Evolutionary conservation across 1,140 invertebrate species (phyloP).

Genomic region (Ooceraea biroi): DNA sequence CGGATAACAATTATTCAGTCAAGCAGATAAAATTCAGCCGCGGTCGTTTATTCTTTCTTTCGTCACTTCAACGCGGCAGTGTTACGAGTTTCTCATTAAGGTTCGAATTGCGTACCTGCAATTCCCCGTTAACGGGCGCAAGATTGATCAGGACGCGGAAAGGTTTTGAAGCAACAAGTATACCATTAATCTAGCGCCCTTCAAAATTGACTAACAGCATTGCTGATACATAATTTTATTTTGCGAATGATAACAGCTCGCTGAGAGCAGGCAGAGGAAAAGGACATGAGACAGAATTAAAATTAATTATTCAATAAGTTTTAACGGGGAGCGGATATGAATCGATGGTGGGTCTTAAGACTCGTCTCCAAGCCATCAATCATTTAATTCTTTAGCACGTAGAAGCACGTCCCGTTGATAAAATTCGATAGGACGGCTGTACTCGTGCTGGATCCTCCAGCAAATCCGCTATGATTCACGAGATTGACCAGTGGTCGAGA

Average conservation of each 20-base stretch:
- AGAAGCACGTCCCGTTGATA: conserved; percentile 14
- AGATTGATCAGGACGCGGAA: conserved; percentile 54
- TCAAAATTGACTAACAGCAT: conserved; percentile 40
- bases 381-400: conserved; percentile 26
- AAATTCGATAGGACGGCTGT: conserved; percentile 50
- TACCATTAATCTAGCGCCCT: conserved; percentile 52
- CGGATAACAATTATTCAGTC: conserved; percentile 35
- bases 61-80: neutral
- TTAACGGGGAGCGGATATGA: conserved; percentile 18
- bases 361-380: conserved; percentile 2
- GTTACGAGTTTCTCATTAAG: conserved; percentile 34
- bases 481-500: conserved; percentile 73
- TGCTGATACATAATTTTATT: conserved; percentile 57
- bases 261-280: too few species aligned
- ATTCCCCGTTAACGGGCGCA: conserved; percentile 2
- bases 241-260: conserved; percentile 40
- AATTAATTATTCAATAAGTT: conserved; percentile 52
- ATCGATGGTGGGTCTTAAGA: conserved; percentile 8
- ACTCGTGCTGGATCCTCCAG: conserved; percentile 34
- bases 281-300: conserved; percentile 34
- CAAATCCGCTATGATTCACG: conserved; percentile 74
- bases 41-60: conserved; percentile 1
- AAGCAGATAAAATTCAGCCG: neutral
- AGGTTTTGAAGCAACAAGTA: conserved; percentile 57
- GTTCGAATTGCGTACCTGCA: conserved; percentile 45